Percentiles rank a stretch among this genome's conserved stretches.
Evolutionary conservation across 2,797 vertebrate genomes (phyloP).

Genomic region (Steatocranus sp.): DNA sequence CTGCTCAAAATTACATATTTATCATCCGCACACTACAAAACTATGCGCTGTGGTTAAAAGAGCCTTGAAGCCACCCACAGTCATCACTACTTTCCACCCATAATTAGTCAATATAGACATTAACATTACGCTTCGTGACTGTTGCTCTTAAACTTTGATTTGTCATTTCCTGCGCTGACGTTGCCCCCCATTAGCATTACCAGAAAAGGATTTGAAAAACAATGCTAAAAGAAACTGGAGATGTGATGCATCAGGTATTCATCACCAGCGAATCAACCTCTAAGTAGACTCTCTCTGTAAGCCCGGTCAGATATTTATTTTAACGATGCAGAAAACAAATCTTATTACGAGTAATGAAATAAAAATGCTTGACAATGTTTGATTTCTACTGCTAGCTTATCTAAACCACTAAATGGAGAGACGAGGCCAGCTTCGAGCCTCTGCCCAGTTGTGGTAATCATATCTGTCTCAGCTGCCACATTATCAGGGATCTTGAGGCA

Average conservation of each 20-base stretch:
- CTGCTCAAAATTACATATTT: background rate
- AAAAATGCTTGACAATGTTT: background rate
- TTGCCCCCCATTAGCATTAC: background rate
- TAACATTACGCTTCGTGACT: background rate
- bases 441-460: constrained; percentile 60
- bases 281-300: background rate
- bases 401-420: background rate
- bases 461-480: constrained; percentile 70
- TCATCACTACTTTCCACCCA: background rate
- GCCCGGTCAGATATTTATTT: background rate
- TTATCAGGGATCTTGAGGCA: constrained; percentile 50
- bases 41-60: background rate
- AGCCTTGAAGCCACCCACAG: background rate
- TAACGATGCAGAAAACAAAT: background rate
- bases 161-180: background rate
- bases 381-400: background rate
- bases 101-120: background rate
- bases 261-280: background rate
- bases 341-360: background rate
- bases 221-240: background rate
- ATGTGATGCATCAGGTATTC: background rate
- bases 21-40: background rate
- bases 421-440: constrained; percentile 17
- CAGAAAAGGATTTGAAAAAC: background rate
- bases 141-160: background rate